phyloP scores from a whole-genome alignment of 2,113 vertebrate species.

The Carassius auratus region DNA sequence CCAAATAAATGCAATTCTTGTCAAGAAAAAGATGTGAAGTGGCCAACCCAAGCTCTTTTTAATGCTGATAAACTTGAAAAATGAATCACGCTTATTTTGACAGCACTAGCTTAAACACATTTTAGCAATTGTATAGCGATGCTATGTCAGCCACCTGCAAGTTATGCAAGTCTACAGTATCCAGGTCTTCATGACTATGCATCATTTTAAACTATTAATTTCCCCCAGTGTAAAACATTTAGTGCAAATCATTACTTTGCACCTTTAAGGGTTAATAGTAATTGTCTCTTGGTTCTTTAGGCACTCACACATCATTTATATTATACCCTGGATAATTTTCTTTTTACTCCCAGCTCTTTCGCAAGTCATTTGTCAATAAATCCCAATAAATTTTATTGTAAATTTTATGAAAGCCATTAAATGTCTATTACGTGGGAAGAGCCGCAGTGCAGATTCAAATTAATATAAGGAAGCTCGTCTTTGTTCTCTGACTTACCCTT shows the following conservation, averaged over 20 bases:
- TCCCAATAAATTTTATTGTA: conserved; percentile 24
- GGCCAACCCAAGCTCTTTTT: too few species aligned
- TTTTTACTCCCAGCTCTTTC: conserved; percentile 14
- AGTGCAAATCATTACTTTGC: neutral
- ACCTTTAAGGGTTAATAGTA: neutral
- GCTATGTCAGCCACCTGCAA: neutral
- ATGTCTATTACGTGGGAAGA: conserved; percentile 29
- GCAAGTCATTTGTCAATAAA: conserved; percentile 28
- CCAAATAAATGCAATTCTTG: too few species aligned
- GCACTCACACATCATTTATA: neutral
- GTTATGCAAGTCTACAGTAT: neutral
- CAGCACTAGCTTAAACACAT: too few species aligned
- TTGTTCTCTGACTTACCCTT: conserved; percentile 49
- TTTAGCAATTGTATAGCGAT: too few species aligned
- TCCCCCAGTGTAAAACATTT: neutral
- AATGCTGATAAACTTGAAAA: too few species aligned
- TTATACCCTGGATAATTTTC: neutral
- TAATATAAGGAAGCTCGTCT: conserved; percentile 33
- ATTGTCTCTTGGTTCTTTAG: neutral
- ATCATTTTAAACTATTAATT: neutral
- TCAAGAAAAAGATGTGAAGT: too few species aligned
- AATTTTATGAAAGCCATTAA: conserved; percentile 41
- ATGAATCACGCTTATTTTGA: too few species aligned
- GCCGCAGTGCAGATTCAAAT: conserved; percentile 36
- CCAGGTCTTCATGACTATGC: too few species aligned